These are phyloP conservation scores for Myanophis thanlyinensis DNA, from an alignment of 2,113 vertebrate genomes.

Conservation along the genomic window DNA sequence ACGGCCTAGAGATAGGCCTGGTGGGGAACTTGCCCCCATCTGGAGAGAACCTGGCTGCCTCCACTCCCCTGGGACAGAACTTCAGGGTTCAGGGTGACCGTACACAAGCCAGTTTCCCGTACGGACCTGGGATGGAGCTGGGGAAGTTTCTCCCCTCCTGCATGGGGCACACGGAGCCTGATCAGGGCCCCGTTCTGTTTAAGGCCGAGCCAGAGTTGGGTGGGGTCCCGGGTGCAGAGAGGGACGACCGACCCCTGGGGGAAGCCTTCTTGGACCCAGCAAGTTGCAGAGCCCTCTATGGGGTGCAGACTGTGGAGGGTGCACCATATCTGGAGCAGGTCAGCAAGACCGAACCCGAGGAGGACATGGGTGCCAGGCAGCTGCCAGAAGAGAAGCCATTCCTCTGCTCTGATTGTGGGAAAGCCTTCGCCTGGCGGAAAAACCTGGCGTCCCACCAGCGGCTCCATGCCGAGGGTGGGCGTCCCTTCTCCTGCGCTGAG, in stretches of 20 bases:
- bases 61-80: background rate
- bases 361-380: background rate
- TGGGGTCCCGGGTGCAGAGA: background rate
- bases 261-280: background rate
- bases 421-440: constrained; percentile 66
- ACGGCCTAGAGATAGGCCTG: rapidly evolving
- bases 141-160: background rate
- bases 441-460: constrained; percentile 56
- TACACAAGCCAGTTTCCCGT: background rate
- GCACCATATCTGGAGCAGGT: background rate
- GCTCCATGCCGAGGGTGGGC: constrained; percentile 38
- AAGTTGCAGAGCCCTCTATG: background rate
- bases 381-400: constrained; percentile 41
- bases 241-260: background rate
- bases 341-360: background rate
- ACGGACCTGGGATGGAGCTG: background rate
- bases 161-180: background rate
- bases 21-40: rapidly evolving
- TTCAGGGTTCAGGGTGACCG: background rate
- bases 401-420: constrained; percentile 61
- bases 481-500: constrained; percentile 43
- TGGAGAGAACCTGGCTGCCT: rapidly evolving
- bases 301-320: background rate
- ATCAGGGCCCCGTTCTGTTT: background rate
- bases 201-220: background rate